These are phyloP conservation scores for Atopsyche davidsoni DNA, from an alignment of 1,140 invertebrate species.

Conservation along the genomic window DNA sequence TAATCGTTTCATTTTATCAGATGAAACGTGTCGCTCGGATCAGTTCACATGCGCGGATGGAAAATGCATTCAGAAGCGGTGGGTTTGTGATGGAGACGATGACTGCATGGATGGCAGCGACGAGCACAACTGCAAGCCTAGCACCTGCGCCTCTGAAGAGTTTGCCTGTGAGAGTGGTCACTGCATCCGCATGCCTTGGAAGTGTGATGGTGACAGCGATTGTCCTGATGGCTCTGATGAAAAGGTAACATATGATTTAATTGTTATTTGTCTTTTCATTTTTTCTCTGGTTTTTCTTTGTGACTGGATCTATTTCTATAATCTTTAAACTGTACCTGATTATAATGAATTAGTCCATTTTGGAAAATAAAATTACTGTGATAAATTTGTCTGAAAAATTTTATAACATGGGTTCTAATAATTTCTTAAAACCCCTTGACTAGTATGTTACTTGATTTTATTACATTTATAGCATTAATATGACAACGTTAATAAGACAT, in stretches of 20 bases:
- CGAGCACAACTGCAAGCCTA: slow-evolving; percentile 66
- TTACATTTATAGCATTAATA: too few species aligned
- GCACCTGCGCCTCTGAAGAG: slow-evolving; percentile 61
- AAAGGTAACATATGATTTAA: slow-evolving; percentile 53
- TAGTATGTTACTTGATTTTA: too few species aligned
- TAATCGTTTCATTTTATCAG: slow-evolving; percentile 40
- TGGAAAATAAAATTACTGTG: too few species aligned
- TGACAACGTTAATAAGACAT: too few species aligned
- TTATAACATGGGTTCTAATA: too few species aligned
- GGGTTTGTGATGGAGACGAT: slow-evolving; percentile 83
- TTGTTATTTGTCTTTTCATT: too few species aligned
- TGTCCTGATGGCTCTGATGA: slow-evolving; percentile 79
- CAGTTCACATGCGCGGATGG: slow-evolving; percentile 87
- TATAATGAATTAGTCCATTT: too few species aligned
- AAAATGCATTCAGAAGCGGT: slow-evolving; percentile 78
- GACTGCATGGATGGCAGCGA: slow-evolving; percentile 82
- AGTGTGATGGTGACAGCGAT: slow-evolving; percentile 82
- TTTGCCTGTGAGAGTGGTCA: slow-evolving; percentile 60
- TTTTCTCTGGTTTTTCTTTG: too few species aligned
- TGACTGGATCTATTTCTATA: too few species aligned
- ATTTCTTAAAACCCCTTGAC: too few species aligned
- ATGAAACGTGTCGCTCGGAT: slow-evolving; percentile 79
- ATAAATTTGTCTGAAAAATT: too few species aligned
- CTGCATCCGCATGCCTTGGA: slow-evolving; percentile 69
- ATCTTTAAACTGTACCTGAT: too few species aligned